A percentile compares a stretch with the other conserved stretches of the same genome.
Evolutionary conservation across 2,797 vertebrate genomes (phyloP).

Genomic region (Buceros bicornis): DNA sequence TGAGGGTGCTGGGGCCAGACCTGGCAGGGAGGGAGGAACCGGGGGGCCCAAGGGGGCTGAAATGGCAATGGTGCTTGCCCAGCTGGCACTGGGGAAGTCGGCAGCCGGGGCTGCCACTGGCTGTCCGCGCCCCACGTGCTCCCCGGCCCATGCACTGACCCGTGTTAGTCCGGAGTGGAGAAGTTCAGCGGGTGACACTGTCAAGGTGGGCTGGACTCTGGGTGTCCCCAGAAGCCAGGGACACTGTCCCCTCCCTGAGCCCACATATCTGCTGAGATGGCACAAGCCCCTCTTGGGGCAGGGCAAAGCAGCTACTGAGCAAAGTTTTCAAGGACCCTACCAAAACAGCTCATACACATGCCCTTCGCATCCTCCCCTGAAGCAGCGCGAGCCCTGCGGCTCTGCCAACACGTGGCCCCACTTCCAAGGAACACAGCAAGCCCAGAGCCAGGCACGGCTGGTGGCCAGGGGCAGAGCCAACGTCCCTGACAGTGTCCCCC

Average conservation of each 20-base stretch:
- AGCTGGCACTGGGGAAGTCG: neutral
- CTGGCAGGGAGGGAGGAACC: neutral
- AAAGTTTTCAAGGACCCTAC: neutral
- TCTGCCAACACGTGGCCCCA: rapidly evolving
- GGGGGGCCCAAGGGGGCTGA: neutral
- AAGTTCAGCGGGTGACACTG: neutral
- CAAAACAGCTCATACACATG: neutral
- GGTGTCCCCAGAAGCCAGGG: neutral
- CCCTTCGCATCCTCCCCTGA: neutral
- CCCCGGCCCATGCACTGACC: neutral
- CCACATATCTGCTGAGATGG: neutral
- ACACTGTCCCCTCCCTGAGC: neutral
- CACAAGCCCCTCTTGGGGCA: neutral
- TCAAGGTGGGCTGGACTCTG: conserved; percentile 11
- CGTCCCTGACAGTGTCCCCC: conserved; percentile 40
- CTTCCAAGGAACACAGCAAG: neutral
- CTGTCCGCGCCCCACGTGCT: rapidly evolving
- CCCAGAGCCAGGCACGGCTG: neutral
- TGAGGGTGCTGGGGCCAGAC: neutral
- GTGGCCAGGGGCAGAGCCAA: neutral
- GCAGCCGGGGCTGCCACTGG: neutral
- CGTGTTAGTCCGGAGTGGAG: neutral
- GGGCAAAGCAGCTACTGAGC: neutral
- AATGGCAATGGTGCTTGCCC: rapidly evolving
- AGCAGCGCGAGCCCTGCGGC: neutral